Conservation (phyloP, 2,797 vertebrate species). For the Hydrolagus colliei region DNA sequence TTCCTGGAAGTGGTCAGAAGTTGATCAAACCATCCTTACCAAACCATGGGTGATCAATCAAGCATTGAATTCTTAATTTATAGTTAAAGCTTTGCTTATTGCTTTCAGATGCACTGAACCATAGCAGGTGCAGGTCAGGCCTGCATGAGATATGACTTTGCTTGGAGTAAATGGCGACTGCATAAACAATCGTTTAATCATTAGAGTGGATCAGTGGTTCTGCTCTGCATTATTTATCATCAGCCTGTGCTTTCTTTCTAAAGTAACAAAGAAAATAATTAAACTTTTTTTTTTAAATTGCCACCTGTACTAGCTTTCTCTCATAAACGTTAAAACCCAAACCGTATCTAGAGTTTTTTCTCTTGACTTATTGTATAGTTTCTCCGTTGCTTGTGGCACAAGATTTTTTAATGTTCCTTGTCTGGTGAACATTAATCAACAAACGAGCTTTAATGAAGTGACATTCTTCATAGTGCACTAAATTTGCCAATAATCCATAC, state of each 20-base stretch:
- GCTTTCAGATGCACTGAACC: constrained; percentile 24
- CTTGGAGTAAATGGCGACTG: constrained; percentile 12
- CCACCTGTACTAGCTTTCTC: neutral
- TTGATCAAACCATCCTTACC: neutral
- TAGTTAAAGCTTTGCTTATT: constrained; percentile 26
- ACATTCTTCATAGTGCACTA: no score
- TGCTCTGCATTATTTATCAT: neutral
- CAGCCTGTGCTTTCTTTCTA: neutral
- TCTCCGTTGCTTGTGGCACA: neutral
- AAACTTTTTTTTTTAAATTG: neutral
- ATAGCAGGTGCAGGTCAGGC: constrained; percentile 13
- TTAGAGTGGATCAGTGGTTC: constrained; percentile 14
- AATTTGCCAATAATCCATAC: no score
- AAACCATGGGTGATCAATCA: constrained; percentile 24
- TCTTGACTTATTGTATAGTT: neutral
- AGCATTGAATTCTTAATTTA: constrained; percentile 32
- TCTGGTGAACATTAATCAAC: neutral
- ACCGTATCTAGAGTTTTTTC: no score
- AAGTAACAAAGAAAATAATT: constrained; percentile 1
- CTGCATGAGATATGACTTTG: constrained; percentile 25
- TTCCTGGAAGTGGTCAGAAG: neutral
- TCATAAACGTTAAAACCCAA: neutral
- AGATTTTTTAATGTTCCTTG: neutral
- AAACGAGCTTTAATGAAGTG: neutral
- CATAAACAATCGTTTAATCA: constrained; percentile 14